These are phyloP conservation scores for Odontomyia ornata DNA, from an alignment of 2,888 invertebrate genomes.

Conservation along the genomic window DNA sequence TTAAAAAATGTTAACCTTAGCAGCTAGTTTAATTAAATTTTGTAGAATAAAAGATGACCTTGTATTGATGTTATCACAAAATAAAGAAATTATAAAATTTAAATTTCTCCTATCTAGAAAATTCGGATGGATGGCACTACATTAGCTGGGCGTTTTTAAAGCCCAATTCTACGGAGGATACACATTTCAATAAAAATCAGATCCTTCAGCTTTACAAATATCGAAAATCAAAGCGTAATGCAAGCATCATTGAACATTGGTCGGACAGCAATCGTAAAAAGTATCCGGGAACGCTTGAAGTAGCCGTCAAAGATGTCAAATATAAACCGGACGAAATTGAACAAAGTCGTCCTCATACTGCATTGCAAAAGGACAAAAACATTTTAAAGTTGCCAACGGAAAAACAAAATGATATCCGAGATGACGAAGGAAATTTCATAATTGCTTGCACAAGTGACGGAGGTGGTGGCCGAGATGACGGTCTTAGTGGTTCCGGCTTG, in stretches of 20 bases:
- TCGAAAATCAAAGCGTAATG: conserved; percentile 19
- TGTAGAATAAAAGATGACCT: too few relatives aligned
- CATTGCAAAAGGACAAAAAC: conserved; percentile 43
- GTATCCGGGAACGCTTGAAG: conserved; percentile 42
- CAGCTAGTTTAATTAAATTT: too few relatives aligned
- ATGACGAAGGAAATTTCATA: conserved; percentile 28
- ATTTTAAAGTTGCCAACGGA: conserved; percentile 9
- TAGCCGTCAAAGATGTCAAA: conserved; percentile 26
- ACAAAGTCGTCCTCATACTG: conserved; percentile 40
- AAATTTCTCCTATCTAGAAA: conserved; percentile 5
- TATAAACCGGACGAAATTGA: conserved; percentile 38
- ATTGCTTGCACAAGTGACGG: conserved; percentile 7
- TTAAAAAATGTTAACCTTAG: too few relatives aligned
- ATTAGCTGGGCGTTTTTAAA: conserved; percentile 45
- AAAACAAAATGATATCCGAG: neutral
- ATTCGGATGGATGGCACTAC: conserved; percentile 44
- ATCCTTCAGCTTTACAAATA: conserved; percentile 45
- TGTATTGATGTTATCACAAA: too few relatives aligned
- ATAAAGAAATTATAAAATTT: too few relatives aligned
- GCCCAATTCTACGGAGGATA: neutral
- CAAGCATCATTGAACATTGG: conserved; percentile 35
- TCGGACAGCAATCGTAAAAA: conserved; percentile 20
- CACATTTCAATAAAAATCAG: conserved; percentile 25
- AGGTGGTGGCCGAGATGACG: neutral
- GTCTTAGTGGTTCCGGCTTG: neutral